A percentile compares a stretch with the other conserved stretches of the same genome.
These are phyloP conservation scores for Emydoidea blandingii DNA, from an alignment of 2,797 vertebrate species.

Conservation along the genomic window DNA sequence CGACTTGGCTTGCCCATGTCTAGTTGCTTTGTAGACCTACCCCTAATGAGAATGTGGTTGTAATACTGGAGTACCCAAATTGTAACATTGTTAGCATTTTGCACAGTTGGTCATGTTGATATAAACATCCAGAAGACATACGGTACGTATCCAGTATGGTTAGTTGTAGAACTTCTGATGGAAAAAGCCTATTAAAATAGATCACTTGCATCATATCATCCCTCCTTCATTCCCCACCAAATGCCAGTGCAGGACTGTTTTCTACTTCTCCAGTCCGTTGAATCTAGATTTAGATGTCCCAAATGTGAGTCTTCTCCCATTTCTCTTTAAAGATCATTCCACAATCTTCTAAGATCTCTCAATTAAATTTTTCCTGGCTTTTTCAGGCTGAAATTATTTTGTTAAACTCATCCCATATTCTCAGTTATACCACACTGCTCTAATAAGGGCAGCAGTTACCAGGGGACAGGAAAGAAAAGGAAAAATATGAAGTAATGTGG, in stretches of 20 bases:
- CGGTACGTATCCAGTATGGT: neutral
- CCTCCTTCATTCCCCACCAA: neutral
- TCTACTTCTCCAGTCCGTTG: neutral
- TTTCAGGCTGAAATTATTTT: slow-evolving; percentile 1
- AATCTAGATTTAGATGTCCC: neutral
- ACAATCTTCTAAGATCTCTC: neutral
- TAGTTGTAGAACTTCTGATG: neutral
- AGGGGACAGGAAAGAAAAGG: neutral
- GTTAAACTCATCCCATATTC: neutral
- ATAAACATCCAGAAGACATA: neutral
- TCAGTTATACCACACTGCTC: neutral
- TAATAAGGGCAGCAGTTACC: neutral
- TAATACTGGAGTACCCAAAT: neutral
- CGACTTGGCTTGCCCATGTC: neutral
- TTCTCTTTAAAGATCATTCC: neutral
- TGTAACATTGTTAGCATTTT: neutral
- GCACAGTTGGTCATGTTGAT: neutral
- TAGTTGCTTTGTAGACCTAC: neutral
- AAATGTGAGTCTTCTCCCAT: neutral
- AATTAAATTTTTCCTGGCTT: slow-evolving; percentile 1
- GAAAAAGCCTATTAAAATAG: neutral
- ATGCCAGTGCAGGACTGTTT: fast-evolving
- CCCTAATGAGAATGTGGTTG: neutral
- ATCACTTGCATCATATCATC: neutral
- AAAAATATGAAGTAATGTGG: neutral